Evolutionary conservation across 1,140 invertebrate species (phyloP).

Genomic region (Drosophila athabasca): DNA sequence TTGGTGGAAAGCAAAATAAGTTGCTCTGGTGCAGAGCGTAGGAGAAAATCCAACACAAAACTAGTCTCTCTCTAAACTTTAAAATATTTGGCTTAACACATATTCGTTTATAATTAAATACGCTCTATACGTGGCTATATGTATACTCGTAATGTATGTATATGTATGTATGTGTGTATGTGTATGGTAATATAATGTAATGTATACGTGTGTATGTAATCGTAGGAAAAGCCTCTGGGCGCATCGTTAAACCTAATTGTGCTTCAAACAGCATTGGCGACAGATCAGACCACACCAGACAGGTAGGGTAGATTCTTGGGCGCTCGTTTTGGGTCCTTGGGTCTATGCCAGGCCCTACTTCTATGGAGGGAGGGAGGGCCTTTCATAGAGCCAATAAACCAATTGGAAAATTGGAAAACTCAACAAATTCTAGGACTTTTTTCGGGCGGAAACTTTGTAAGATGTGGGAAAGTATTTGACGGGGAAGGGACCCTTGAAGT

Average conservation of each 20-base stretch:
- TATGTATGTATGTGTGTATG: conserved; percentile 59
- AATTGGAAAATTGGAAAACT: conserved; percentile 29
- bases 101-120: conserved; percentile 80
- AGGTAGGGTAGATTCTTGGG: conserved; percentile 5
- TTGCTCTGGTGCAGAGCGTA: conserved; percentile 44
- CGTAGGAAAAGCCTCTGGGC: conserved; percentile 78
- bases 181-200: conserved; percentile 55
- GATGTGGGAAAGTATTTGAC: conserved; percentile 20
- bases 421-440: not conserved
- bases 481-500: conserved; percentile 20
- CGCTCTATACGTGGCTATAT: conserved; percentile 49
- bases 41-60: conserved; percentile 19
- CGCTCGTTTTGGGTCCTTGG: conserved; percentile 55
- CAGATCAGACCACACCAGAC: conserved; percentile 22
- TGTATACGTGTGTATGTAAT: conserved; percentile 73
- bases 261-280: conserved; percentile 64
- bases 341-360: conserved; percentile 58
- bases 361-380: conserved; percentile 1
- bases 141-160: conserved; percentile 57
- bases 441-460: conserved; percentile 50
- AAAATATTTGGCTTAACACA: conserved; percentile 78
- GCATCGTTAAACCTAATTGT: conserved; percentile 80
- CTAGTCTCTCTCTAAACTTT: conserved; percentile 53
- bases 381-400: conserved; percentile 68
- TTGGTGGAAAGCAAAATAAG: conserved; percentile 3